Conservation (phyloP, 2,113 vertebrate genomes). For the Psittacula cyanocephala region DNA sequence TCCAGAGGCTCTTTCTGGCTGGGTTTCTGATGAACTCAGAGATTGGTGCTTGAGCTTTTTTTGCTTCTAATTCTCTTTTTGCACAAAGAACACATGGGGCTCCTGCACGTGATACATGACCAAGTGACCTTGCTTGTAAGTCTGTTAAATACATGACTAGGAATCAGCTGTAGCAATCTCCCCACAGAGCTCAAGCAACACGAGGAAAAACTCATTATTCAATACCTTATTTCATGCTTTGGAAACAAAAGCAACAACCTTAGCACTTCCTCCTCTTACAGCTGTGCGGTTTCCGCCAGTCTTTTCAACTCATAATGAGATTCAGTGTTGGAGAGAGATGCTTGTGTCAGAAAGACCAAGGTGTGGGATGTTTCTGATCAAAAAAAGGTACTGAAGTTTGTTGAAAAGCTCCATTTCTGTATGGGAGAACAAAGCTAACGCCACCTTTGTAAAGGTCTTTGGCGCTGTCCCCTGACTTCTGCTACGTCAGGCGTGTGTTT, state of each 20-base stretch:
- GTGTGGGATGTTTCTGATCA: not conserved
- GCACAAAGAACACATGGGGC: rapidly evolving
- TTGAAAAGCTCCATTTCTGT: not conserved
- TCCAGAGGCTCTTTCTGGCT: not conserved
- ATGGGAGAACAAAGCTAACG: not conserved
- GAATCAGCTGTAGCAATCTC: slow-evolving; percentile 47
- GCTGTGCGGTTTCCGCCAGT: not conserved
- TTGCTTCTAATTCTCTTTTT: not conserved
- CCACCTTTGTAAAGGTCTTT: not conserved
- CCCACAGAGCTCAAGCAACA: not conserved
- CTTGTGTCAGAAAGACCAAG: not conserved
- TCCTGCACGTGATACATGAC: not conserved
- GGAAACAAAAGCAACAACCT: slow-evolving; percentile 30
- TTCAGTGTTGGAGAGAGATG: not conserved
- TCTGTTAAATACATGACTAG: not conserved
- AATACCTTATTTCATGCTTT: slow-evolving; percentile 32
- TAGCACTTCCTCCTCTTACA: slow-evolving; percentile 39
- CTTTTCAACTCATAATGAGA: slow-evolving; percentile 25
- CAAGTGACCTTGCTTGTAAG: not conserved
- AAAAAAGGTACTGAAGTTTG: not conserved
- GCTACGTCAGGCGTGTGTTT: slow-evolving; percentile 19
- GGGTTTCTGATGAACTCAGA: not conserved
- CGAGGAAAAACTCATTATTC: slow-evolving; percentile 38
- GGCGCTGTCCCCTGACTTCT: not conserved
- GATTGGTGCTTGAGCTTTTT: not conserved